Evolutionary conservation across 1,140 invertebrate species (phyloP).

Genomic region (Vanessa atalanta): DNA sequence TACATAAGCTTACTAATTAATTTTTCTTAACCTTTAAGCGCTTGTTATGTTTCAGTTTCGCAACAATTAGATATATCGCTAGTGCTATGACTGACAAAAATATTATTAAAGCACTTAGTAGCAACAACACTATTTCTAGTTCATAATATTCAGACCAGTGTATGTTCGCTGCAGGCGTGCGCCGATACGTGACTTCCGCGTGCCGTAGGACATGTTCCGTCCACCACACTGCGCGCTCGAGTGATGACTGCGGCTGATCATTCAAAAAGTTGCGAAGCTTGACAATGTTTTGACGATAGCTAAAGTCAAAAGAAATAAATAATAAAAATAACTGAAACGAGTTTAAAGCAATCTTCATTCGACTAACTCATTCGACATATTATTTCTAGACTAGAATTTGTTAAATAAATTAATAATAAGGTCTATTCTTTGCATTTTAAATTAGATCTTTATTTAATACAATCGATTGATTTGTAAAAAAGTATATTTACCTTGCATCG

Average conservation of each 20-base stretch:
- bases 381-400: too few relatives aligned
- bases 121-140: constrained; percentile 41
- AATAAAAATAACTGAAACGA: too few relatives aligned
- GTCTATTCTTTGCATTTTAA: too few relatives aligned
- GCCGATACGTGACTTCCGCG: constrained; percentile 70
- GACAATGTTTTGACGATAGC: constrained; percentile 10
- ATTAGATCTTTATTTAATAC: too few relatives aligned
- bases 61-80: neutral
- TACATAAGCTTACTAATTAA: neutral
- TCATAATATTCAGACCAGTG: constrained; percentile 50
- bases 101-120: constrained; percentile 31
- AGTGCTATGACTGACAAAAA: constrained; percentile 7
- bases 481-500: constrained; percentile 13
- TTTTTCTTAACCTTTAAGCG: neutral
- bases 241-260: constrained; percentile 40
- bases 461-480: neutral
- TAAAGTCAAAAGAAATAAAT: neutral
- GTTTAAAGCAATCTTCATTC: too few relatives aligned
- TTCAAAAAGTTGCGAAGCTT: constrained; percentile 28
- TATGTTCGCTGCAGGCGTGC: constrained; percentile 53
- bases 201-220: constrained; percentile 81
- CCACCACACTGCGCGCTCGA: constrained; percentile 80
- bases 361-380: too few relatives aligned
- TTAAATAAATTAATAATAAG: too few relatives aligned
- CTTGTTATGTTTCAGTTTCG: neutral